Conservation (phyloP, 2,888 invertebrate species). For the Pyrochroa serraticornis region DNA sequence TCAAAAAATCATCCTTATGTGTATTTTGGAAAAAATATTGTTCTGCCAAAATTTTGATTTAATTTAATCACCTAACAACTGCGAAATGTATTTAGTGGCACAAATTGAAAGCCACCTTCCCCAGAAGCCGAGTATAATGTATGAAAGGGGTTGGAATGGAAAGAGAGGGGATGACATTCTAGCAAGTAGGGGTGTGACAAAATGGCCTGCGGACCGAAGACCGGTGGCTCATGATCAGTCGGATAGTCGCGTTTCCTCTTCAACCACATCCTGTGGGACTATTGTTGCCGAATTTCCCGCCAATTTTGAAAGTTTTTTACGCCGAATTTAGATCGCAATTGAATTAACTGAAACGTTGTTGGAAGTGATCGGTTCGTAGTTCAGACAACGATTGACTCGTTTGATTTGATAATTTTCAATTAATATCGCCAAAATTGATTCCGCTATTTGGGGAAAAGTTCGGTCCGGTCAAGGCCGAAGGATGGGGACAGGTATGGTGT, state of each 20-base stretch:
- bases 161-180: slow-evolving; percentile 53
- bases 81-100: no score
- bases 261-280: slow-evolving; percentile 32
- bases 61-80: no score
- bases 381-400: slow-evolving; percentile 5
- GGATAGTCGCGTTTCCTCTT: slow-evolving; percentile 50
- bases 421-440: slow-evolving; percentile 53
- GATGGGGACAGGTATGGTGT: slow-evolving; percentile 72
- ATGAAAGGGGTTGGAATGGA: slow-evolving; percentile 44
- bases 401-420: background rate
- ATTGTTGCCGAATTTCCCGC: slow-evolving; percentile 27
- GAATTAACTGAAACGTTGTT: background rate
- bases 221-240: slow-evolving; percentile 58
- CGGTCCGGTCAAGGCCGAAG: slow-evolving; percentile 69
- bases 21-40: no score
- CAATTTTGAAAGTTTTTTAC: slow-evolving; percentile 20
- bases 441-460: slow-evolving; percentile 67
- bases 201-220: slow-evolving; percentile 64
- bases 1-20: no score
- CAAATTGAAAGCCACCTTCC: slow-evolving; percentile 7
- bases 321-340: background rate
- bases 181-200: slow-evolving; percentile 62
- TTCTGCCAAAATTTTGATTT: no score
- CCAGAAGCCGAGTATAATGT: slow-evolving; percentile 11
- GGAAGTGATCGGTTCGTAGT: background rate